phyloP scores from a whole-genome alignment of 2,113 vertebrate species.

The Anarrhichthys ocellatus region DNA sequence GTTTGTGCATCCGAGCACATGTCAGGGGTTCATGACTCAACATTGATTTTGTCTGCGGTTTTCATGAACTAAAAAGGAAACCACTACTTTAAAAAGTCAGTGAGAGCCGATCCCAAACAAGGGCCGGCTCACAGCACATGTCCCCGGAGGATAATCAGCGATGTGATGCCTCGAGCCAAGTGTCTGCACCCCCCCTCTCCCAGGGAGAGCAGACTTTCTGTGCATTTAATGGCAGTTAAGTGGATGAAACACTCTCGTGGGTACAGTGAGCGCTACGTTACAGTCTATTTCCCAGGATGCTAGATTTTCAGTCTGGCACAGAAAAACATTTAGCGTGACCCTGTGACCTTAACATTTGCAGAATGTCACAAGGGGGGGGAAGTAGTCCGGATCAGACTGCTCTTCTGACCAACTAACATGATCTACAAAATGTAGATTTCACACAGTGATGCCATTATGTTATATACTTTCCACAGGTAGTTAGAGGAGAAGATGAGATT shows the following conservation, averaged over 20 bases:
- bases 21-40: background rate
- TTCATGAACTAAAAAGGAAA: conserved; percentile 17
- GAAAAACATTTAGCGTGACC: conserved; percentile 17
- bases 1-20: background rate
- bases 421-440: background rate
- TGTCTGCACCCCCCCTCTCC: conserved; percentile 13
- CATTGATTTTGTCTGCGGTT: background rate
- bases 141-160: conserved; percentile 56
- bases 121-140: conserved; percentile 32
- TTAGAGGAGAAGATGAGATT: background rate
- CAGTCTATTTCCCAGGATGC: conserved; percentile 50
- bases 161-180: conserved; percentile 45
- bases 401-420: background rate
- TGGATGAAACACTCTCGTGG: conserved; percentile 45
- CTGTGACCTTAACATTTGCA: conserved; percentile 9
- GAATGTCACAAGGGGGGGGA: background rate
- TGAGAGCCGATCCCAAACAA: conserved; percentile 26
- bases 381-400: background rate
- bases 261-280: conserved; percentile 23
- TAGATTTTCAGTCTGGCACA: conserved; percentile 6
- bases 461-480: background rate
- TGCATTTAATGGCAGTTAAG: conserved; percentile 50
- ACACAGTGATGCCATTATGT: background rate
- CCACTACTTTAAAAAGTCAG: conserved; percentile 3
- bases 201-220: conserved; percentile 24